Evolutionary conservation across 2,888 invertebrate genomes (phyloP).

Genomic region (Nezara viridula): DNA sequence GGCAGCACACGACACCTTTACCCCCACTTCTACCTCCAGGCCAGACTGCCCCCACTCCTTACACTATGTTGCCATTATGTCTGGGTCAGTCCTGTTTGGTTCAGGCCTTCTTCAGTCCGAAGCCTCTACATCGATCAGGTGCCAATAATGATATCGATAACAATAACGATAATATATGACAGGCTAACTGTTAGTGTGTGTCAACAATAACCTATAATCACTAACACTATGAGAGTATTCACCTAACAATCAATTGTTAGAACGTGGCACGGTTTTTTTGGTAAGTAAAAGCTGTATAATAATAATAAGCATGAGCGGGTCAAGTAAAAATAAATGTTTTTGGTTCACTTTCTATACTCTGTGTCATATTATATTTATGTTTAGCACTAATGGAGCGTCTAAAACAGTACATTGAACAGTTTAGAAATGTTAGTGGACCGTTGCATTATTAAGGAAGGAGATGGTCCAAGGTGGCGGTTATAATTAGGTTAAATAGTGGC

Average conservation of each 20-base stretch:
- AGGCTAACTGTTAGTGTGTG: not conserved
- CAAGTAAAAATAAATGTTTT: not conserved
- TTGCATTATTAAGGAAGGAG: too few species aligned
- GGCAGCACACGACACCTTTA: not conserved
- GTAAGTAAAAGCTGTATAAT: too few species aligned
- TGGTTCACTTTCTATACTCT: not conserved
- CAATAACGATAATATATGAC: not conserved
- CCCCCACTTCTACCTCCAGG: not conserved
- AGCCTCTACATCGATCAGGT: not conserved
- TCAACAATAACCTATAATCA: not conserved
- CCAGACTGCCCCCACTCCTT: not conserved
- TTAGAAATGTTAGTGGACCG: too few species aligned
- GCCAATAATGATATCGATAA: not conserved
- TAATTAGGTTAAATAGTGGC: too few species aligned
- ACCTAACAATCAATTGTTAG: not conserved
- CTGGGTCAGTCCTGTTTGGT: constrained; percentile 39
- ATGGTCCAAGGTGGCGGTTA: too few species aligned
- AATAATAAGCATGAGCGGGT: not conserved
- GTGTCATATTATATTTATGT: not conserved
- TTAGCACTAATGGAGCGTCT: too few species aligned
- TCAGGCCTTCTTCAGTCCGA: constrained; percentile 41
- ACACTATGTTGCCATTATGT: constrained; percentile 53
- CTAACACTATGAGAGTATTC: not conserved
- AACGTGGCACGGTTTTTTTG: not conserved
- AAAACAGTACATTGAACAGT: too few species aligned